A percentile compares a stretch with the other conserved stretches of the same genome.
Evolutionary conservation across 2,113 vertebrate genomes (phyloP).

Genomic region (Antechinus stuartii): DNA sequence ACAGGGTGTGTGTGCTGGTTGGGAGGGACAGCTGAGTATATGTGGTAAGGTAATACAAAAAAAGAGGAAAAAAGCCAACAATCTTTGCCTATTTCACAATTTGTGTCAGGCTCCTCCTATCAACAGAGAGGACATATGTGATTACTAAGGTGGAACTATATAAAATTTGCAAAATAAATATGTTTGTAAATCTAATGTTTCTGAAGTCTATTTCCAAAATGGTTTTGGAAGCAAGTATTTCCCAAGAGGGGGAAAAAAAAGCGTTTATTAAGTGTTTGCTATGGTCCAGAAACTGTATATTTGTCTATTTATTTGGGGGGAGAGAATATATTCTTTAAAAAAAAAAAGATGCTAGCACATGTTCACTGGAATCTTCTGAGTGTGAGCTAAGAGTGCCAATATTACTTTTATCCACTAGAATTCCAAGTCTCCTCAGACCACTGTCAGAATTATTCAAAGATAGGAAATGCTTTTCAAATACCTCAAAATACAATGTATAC

Average conservation of each 20-base stretch:
- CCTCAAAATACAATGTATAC: neutral
- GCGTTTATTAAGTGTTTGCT: too few relatives aligned
- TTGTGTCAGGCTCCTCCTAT: neutral
- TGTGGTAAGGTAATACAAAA: too few relatives aligned
- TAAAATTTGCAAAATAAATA: neutral
- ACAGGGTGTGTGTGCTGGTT: too few relatives aligned
- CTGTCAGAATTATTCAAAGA: slow-evolving; percentile 41
- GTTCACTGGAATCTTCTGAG: slow-evolving; percentile 36
- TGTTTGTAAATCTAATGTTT: neutral
- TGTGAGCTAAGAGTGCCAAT: slow-evolving; percentile 4
- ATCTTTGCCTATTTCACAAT: neutral
- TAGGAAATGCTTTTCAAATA: neutral
- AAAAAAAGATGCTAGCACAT: neutral
- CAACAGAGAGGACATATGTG: neutral
- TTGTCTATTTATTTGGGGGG: neutral
- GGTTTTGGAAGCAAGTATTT: neutral
- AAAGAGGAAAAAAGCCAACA: too few relatives aligned
- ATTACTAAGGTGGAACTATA: neutral
- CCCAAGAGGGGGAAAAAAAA: neutral
- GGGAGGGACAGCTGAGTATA: too few relatives aligned
- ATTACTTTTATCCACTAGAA: slow-evolving; percentile 45
- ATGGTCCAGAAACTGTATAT: neutral
- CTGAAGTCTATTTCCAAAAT: neutral
- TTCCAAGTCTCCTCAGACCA: neutral
- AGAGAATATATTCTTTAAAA: too few relatives aligned